Conservation (phyloP, 2,797 vertebrate genomes). For the Phrynocephalus vlangalii region DNA sequence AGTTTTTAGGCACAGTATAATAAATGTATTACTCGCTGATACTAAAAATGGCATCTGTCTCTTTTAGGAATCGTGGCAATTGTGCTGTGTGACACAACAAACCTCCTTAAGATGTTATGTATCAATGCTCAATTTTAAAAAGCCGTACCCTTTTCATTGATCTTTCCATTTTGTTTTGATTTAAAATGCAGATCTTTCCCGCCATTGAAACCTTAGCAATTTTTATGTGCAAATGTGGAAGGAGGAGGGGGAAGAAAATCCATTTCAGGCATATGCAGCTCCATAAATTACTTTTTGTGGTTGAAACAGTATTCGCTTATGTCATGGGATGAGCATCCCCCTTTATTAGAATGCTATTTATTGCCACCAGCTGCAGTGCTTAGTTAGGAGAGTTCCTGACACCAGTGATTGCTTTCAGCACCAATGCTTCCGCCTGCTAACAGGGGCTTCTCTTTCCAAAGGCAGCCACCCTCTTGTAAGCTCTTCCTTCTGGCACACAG, state of each 20-base stretch:
- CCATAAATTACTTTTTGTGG: constrained; percentile 83
- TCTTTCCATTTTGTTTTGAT: constrained; percentile 77
- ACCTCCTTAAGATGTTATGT: constrained; percentile 73
- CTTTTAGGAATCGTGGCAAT: constrained; percentile 75
- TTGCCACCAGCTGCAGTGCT: constrained; percentile 91
- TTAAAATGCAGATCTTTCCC: constrained; percentile 78
- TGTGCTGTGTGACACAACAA: constrained; percentile 68
- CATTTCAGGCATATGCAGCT: constrained; percentile 74
- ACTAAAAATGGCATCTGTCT: constrained; percentile 73
- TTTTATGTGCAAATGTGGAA: constrained; percentile 70
- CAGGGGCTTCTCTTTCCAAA: constrained; percentile 78
- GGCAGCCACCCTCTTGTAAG: constrained; percentile 71
- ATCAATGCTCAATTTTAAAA: constrained; percentile 72
- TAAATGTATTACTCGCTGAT: constrained; percentile 60
- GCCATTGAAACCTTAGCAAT: constrained; percentile 76
- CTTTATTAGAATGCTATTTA: constrained; percentile 91
- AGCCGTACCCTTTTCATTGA: constrained; percentile 72
- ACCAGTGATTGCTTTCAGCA: constrained; percentile 91
- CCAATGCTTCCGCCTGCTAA: constrained; percentile 88
- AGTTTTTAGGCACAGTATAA: constrained; percentile 62
- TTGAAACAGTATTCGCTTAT: constrained; percentile 85
- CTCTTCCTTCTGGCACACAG: constrained; percentile 75
- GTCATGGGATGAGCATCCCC: constrained; percentile 81
- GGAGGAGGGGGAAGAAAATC: constrained; percentile 64
- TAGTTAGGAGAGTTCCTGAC: constrained; percentile 91